Evolutionary conservation across 2,797 vertebrate genomes (phyloP), one percentile per base, ranked within the genome.

Genomic region (Nyctalus aviator): DNA sequence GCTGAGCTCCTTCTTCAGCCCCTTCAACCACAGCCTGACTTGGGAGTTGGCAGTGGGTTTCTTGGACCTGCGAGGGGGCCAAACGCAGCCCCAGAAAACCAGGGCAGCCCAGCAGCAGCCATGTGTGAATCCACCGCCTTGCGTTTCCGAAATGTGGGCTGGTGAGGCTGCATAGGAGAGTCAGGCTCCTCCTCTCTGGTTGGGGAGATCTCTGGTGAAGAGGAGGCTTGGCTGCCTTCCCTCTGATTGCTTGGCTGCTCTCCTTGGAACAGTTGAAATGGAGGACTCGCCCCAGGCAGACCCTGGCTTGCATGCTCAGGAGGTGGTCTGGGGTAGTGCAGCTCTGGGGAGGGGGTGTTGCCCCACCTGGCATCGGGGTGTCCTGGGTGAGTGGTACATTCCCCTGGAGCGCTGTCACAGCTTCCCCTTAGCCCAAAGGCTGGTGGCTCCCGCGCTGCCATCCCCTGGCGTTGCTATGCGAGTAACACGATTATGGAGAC

Each of bases 401-500:
- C 35, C 66, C 20, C 35, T 30, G 0, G 23, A n/a, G 50, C 66
- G 20, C 46, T 46, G 3, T 82, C 41, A 10, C 0, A 0, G 32
- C 30, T 59, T 50, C 23, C 7, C 59, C 55, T 15, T 15, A 25
- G 10, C 37, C 35, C 79, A 25, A 30, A 68, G 0, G 0, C 79
- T 83, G 37, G 32, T 75, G 59, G 53, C 76, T 53, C 57, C 32
- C 1, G 20, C 59, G 44, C 83, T 44, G 20, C 53, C 20, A 5
- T 44, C 8, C 30, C 59, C 0, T 0, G 57, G 48, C 7, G 3
- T 88, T 94, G 88, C 93, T 92, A 13, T 85, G 84, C 0, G 8
- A 90, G 17, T 75, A 86, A 88, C 37, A 21, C 44, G 78, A 37
- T 93, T 85, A 77, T 0, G n/a, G 85, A 85, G 93, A 88, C 57